Conservation (phyloP, 2,797 vertebrate genomes). For the Siniperca scherzeri region DNA sequence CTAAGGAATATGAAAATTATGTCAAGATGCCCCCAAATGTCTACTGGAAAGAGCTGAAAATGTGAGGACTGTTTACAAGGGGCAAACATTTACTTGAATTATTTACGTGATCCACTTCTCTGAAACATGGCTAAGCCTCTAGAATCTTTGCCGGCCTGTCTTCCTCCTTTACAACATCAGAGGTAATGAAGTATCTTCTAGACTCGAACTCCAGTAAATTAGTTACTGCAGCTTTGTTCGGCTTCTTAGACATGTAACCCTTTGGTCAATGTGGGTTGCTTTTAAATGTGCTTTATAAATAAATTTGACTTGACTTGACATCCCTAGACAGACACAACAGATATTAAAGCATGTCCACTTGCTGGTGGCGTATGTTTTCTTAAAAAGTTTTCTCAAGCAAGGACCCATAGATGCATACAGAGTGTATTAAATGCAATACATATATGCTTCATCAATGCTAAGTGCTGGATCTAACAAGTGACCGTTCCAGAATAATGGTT, state of each 20-base stretch:
- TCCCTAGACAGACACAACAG: too few relatives aligned
- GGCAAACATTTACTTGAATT: conserved; percentile 6
- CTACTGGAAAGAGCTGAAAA: conserved; percentile 5
- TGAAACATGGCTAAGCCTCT: conserved; percentile 60
- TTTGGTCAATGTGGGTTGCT: too few relatives aligned
- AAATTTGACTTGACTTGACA: too few relatives aligned
- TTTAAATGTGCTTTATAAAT: too few relatives aligned
- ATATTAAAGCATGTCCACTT: too few relatives aligned
- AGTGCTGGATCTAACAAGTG: conserved; percentile 12
- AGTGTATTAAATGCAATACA: neutral
- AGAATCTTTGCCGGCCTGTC: conserved; percentile 45
- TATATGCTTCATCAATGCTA: conserved; percentile 38
- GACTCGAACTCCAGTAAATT: conserved; percentile 56
- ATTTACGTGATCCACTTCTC: conserved; percentile 57
- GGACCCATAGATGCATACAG: too few relatives aligned
- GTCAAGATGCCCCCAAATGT: neutral
- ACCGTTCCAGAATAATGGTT: conserved; percentile 24
- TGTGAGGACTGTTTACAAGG: neutral
- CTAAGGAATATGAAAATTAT: conserved; percentile 11
- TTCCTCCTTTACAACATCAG: conserved; percentile 48
- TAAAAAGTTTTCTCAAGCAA: too few relatives aligned
- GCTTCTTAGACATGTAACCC: conserved; percentile 35
- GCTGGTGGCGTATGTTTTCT: too few relatives aligned
- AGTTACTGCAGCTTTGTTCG: conserved; percentile 57
- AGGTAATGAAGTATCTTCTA: conserved; percentile 53